Conservation (phyloP, 2,797 vertebrate genomes). For the Catostomus latipinnis region DNA sequence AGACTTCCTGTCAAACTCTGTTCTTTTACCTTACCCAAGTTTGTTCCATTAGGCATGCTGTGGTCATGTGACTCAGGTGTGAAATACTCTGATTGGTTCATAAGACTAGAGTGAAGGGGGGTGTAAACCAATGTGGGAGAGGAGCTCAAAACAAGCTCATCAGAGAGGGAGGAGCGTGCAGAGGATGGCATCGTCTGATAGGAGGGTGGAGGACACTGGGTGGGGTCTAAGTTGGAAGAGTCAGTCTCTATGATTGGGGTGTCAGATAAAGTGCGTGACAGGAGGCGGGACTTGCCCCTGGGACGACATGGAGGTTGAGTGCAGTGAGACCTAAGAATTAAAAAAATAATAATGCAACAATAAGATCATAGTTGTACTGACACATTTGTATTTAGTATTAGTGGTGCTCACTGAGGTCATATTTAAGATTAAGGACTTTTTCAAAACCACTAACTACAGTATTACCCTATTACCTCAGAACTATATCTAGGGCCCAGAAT, state of each 20-base stretch:
- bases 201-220: constrained; percentile 41
- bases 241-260: constrained; percentile 65
- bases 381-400: too few species aligned
- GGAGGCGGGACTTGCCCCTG: constrained; percentile 64
- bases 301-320: constrained; percentile 64
- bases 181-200: constrained; percentile 58
- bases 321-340: constrained; percentile 65
- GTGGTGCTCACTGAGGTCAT: too few species aligned
- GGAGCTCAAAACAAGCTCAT: constrained; percentile 58
- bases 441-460: too few species aligned
- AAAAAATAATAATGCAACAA: too few species aligned
- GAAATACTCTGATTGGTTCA: constrained; percentile 44
- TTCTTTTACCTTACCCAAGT: constrained; percentile 49
- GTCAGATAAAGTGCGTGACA: constrained; percentile 80
- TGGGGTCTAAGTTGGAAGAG: constrained; percentile 43
- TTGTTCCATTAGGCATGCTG: constrained; percentile 59
- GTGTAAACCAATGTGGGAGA: constrained; percentile 34
- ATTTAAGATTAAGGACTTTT: too few species aligned
- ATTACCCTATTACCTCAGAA: too few species aligned
- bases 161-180: constrained; percentile 58
- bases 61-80: constrained; percentile 33
- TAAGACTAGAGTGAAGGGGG: constrained; percentile 5
- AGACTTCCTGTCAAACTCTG: constrained; percentile 20
- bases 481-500: too few species aligned
- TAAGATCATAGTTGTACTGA: too few species aligned